Conservation (phyloP, 2,113 vertebrate genomes). For the Zosterops japonicus region DNA sequence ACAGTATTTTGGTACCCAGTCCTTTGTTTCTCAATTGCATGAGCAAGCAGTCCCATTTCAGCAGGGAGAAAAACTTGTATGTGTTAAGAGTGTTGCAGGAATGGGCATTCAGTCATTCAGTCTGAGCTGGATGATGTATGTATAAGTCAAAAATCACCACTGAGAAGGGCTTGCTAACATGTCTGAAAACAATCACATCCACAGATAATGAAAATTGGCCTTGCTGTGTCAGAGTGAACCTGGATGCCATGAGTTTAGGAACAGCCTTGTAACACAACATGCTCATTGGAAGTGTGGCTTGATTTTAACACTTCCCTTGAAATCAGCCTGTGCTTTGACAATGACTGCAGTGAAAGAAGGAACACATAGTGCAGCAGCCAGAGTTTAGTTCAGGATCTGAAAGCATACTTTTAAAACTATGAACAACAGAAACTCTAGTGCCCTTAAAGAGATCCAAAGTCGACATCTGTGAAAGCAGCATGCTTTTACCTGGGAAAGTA, state of each 20-base stretch:
- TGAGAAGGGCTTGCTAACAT: background rate
- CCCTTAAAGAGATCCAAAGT: background rate
- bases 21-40: background rate
- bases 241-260: background rate
- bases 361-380: background rate
- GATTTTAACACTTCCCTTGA: background rate
- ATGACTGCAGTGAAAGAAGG: background rate
- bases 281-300: background rate
- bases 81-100: background rate
- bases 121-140: accelerated
- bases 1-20: background rate
- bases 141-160: background rate
- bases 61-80: background rate
- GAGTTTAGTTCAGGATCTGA: background rate
- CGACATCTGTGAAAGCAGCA: background rate
- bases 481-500: background rate
- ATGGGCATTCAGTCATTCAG: background rate
- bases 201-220: background rate
- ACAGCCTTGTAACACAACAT: accelerated
- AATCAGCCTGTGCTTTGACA: background rate
- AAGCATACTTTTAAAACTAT: background rate
- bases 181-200: background rate
- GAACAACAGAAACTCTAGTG: background rate
- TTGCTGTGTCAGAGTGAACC: background rate
- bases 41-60: background rate